Base-by-base conservation (phyloP, 2,797 vertebrate genomes). In the Lagocephalus sceleratus region DNA sequence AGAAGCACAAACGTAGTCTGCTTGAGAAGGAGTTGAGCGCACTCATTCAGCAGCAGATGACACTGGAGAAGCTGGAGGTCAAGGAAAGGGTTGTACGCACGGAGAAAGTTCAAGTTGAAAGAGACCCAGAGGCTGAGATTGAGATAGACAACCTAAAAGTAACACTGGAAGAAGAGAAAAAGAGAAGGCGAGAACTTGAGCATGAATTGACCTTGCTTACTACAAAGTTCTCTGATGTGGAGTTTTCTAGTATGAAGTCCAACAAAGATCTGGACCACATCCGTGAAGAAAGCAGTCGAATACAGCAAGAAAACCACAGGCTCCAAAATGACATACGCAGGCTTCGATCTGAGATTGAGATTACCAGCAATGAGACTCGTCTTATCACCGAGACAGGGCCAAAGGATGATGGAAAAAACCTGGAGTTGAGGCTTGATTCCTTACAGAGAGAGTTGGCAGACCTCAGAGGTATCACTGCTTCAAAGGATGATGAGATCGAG, bases 41-140 rank as follows among this genome's bases (percentile, higher is more conserved):
- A 11, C 82, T 98, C 20, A 76, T 89, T 25, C 90, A 93, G 62
- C 90, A 96, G 76, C 90, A 97, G 56, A 50, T 84, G 20, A 83
- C 87, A 5, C 74, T 99, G 62, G 97, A 98, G 80, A 96, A 90
- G 78, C 87, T 91, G 40, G 93, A 96, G 47, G 91, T 96, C 51
- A 96, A 93, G 73, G 96, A 99, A 83, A 95, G 95, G 75, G 94
- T 98, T 4, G 94, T 99, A 47, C 91, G 95, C 71, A 94, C 96
- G 0, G 97, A 99, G 70, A 98, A 94, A 0, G 48, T 99, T 56
- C 96, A 98, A 54, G 94, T 99, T 20, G 97, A 98, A 68, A 93
- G 84, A 71, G 93, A 94, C 38, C 94, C 95, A 3, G 93, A 97
- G 71, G 94, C 93, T 0, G 93, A 98, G 73, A 77, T 92, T 0